Evolutionary conservation across 2,113 vertebrate species (phyloP).

Genomic region (Steatornis caripensis): DNA sequence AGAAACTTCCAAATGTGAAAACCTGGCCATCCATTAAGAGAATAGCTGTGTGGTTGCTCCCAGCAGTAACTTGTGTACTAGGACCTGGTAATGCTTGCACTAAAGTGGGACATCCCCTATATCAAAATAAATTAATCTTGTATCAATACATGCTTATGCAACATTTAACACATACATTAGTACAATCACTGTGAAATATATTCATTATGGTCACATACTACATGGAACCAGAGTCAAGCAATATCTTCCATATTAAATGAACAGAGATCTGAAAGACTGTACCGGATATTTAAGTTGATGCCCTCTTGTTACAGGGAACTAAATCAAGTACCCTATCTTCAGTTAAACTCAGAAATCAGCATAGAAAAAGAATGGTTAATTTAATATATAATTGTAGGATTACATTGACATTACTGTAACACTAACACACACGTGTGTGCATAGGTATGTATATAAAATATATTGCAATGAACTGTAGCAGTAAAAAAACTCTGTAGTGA

Average conservation of each 20-base stretch:
- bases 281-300: background rate
- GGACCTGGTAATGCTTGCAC: conserved; percentile 92
- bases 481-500: background rate
- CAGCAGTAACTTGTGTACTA: conserved; percentile 93
- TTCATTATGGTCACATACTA: background rate
- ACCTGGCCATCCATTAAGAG: conserved; percentile 95
- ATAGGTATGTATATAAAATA: background rate
- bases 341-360: background rate
- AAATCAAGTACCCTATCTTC: background rate
- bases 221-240: background rate
- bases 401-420: background rate
- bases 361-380: background rate
- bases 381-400: background rate
- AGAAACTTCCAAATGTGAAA: conserved; percentile 98
- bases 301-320: background rate
- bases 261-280: background rate
- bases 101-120: conserved; percentile 92
- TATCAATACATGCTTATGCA: background rate
- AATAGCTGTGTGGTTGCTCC: conserved; percentile 97
- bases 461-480: background rate
- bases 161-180: background rate
- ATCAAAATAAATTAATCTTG: conserved; percentile 47
- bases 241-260: background rate
- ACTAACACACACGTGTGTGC: background rate
- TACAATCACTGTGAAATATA: background rate